Evolutionary conservation across 2,888 invertebrate species (phyloP).

Genomic region (Cancer borealis): DNA sequence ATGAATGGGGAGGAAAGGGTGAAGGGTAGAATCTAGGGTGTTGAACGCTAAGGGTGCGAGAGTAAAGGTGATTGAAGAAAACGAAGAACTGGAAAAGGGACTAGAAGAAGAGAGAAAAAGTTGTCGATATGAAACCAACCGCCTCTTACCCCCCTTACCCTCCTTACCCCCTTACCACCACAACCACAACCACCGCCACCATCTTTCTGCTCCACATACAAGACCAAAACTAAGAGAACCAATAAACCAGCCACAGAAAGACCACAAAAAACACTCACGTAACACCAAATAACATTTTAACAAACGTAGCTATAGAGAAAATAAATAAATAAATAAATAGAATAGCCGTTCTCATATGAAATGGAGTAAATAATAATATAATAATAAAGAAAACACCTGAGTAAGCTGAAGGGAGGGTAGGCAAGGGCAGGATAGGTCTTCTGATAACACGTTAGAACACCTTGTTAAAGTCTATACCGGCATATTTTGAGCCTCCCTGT

Average conservation of each 20-base stretch:
- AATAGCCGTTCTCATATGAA: not conserved
- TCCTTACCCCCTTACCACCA: not conserved
- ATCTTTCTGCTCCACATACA: not conserved
- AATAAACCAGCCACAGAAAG: not conserved
- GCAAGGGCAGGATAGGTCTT: not conserved
- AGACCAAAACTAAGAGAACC: not conserved
- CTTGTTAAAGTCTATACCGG: not conserved
- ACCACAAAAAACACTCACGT: not conserved
- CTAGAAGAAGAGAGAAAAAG: not conserved
- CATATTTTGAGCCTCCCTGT: not conserved
- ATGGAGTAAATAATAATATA: not conserved
- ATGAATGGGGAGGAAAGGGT: not conserved
- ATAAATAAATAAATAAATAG: not conserved
- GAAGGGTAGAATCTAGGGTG: not conserved
- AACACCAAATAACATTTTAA: no score
- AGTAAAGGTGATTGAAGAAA: not conserved
- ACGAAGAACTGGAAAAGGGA: not conserved
- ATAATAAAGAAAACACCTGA: not conserved
- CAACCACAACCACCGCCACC: not conserved
- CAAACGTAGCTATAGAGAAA: not conserved
- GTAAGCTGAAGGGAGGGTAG: not conserved
- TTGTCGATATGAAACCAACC: not conserved
- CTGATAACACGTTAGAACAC: not conserved
- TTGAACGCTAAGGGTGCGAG: not conserved
- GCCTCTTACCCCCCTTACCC: not conserved